Base-by-base conservation (phyloP, 2,113 vertebrate species). In the Petaurus breviceps region DNA sequence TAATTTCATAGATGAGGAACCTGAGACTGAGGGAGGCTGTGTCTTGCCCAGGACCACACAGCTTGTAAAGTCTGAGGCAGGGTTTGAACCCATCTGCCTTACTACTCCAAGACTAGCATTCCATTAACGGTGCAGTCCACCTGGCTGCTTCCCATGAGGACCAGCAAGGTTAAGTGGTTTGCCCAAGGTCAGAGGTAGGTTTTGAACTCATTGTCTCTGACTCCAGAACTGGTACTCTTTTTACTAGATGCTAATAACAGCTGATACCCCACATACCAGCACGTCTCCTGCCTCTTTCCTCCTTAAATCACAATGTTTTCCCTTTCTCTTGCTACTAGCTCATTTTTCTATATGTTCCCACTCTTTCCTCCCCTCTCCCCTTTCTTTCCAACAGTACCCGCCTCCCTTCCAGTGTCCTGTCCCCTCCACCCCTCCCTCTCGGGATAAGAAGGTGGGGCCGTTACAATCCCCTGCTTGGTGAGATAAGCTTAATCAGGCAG, bases 401-500 rank as follows among this genome's bases (percentile, higher is more conserved):
- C 9, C 19, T 43, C n/a, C n/a, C n/a, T 19, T 23, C n/a, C n/a
- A 3, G 31, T 77, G 57, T 61, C 57, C 28, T 1, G 25, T 57
- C 55, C 55, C 55, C 14, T 53, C 19, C n/a, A 84, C 9, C 19
- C n/a, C n/a, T 43, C n/a, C 3, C 57, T 28, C 57, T 12, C 31
- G 19, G 19, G 37, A 84, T 84, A 84, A 84, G n/a, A 43, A 84
- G n/a, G 98, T 8, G 96, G 97, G 97, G 97, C 96, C 68, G n/a
- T 43, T 84, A n/a, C 98, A 97, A 98, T 98, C 97, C 97, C 94
- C 94, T 95, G 95, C 96, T 97, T 98, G 97, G 97, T 97, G 98
- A 97, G 97, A 94, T 97, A 96, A 94, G 68, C 9, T 84, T 84
- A 84, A 84, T 43, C 68, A 84, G 68, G n/a, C 68, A 22, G 68